These are phyloP conservation scores for Muscicapa comitata DNA, from an alignment of 2,797 vertebrate species.

Conservation along the genomic window DNA sequence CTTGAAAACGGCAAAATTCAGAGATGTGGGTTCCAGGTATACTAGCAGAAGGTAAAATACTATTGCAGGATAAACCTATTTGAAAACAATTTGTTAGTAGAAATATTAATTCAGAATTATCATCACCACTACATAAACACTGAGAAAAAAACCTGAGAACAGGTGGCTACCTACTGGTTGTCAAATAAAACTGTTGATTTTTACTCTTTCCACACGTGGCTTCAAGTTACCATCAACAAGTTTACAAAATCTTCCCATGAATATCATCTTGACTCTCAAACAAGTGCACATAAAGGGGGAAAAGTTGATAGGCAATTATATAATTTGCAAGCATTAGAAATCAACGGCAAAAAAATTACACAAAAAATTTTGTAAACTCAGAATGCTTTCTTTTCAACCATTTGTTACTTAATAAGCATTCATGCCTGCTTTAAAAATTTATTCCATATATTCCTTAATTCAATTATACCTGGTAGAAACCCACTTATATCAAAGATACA, in stretches of 20 bases:
- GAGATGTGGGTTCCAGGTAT: neutral
- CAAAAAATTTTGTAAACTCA: neutral
- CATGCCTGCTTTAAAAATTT: neutral
- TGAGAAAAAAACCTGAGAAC: neutral
- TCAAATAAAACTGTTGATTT: neutral
- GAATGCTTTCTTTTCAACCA: neutral
- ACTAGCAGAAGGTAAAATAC: neutral
- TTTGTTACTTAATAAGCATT: neutral
- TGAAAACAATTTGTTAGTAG: neutral
- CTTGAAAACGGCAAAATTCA: neutral
- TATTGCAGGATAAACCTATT: neutral
- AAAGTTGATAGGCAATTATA: fast-evolving
- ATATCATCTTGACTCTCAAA: neutral
- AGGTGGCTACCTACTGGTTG: neutral
- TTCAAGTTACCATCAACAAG: neutral
- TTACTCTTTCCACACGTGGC: neutral
- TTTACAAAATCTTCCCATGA: neutral
- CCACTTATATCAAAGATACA: neutral
- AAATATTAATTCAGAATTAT: neutral
- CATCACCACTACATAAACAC: fast-evolving
- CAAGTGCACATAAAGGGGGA: neutral
- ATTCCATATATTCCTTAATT: neutral
- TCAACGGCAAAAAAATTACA: neutral
- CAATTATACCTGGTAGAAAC: neutral
- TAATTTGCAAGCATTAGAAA: neutral